These are phyloP conservation scores for Lepus europaeus DNA, from an alignment of 2,113 vertebrate genomes.

Conservation along the genomic window DNA sequence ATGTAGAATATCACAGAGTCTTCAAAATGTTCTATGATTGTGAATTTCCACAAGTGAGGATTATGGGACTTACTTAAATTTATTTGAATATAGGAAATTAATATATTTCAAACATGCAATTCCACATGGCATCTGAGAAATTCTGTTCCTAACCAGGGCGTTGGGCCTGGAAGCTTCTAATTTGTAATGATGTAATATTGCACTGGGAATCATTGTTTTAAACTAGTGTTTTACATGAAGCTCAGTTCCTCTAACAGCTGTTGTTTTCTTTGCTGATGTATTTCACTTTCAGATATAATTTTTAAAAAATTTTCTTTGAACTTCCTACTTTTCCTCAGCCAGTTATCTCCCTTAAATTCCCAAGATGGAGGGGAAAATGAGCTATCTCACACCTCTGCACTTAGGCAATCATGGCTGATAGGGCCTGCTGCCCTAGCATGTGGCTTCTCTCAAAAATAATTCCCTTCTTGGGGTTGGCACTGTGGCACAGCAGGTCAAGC, in stretches of 20 bases:
- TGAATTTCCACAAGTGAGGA: conserved; percentile 38
- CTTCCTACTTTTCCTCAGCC: conserved; percentile 70
- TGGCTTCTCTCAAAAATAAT: conserved; percentile 20
- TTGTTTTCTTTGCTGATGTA: conserved; percentile 86
- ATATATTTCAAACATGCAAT: conserved; percentile 44
- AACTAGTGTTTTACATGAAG: conserved; percentile 81
- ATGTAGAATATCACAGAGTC: not conserved
- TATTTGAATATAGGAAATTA: conserved; percentile 2
- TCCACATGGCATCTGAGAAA: conserved; percentile 51
- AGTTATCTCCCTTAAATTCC: conserved; percentile 73
- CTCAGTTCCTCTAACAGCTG: conserved; percentile 84
- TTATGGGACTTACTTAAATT: conserved; percentile 1
- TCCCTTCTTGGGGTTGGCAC: not conserved
- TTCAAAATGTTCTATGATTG: not conserved
- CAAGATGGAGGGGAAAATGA: conserved; percentile 69
- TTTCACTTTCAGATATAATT: conserved; percentile 81
- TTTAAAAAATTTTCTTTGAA: conserved; percentile 70
- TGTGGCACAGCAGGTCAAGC: too few species aligned
- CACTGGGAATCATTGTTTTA: conserved; percentile 86
- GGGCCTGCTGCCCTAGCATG: conserved; percentile 47
- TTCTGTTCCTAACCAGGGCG: not conserved
- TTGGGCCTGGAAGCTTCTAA: conserved; percentile 72
- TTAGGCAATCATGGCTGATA: conserved; percentile 55
- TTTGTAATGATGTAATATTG: conserved; percentile 70
- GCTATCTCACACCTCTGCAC: conserved; percentile 47